These are phyloP conservation scores for Agonopterix heracliana DNA, from an alignment of 2,888 invertebrate genomes.

Conservation along the genomic window DNA sequence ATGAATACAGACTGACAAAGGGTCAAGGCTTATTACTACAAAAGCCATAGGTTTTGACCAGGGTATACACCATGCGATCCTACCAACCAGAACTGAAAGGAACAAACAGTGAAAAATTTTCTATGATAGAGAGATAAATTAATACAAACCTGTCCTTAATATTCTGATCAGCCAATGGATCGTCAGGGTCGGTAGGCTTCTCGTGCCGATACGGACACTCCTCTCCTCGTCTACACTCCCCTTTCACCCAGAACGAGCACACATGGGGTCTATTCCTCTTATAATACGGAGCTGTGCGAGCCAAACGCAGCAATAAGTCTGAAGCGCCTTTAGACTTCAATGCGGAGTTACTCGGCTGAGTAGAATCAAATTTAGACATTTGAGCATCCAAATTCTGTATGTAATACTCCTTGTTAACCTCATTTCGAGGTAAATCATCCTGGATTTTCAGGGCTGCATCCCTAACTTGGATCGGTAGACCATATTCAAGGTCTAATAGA, in stretches of 20 bases:
- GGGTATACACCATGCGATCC: no score
- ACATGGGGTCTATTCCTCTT: conserved; percentile 96
- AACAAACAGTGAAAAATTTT: no score
- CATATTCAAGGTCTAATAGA: conserved; percentile 94
- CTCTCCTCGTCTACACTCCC: conserved; percentile 96
- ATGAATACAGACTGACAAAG: no score
- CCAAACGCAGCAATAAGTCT: conserved; percentile 90
- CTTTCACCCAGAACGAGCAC: conserved; percentile 99
- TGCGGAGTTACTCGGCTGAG: conserved; percentile 77
- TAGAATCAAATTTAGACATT: conserved; percentile 66
- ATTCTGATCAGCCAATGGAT: conserved; percentile 96
- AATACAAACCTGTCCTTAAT: conserved; percentile 85
- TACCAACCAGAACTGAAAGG: no score
- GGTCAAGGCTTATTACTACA: no score
- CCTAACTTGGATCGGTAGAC: conserved; percentile 89
- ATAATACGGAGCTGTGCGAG: conserved; percentile 95
- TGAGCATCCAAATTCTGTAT: conserved; percentile 93
- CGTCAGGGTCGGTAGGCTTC: conserved; percentile 97
- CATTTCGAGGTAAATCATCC: conserved; percentile 93
- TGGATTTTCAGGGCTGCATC: conserved; percentile 93
- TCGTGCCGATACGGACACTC: conserved; percentile 98
- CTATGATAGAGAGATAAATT: no score
- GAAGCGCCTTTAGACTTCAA: conserved; percentile 85
- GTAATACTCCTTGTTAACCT: conserved; percentile 96
- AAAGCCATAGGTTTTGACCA: no score